A percentile compares a stretch with the other conserved stretches of the same genome.
Conservation (phyloP, 2,797 vertebrate species). For the Otus scops region DNA sequence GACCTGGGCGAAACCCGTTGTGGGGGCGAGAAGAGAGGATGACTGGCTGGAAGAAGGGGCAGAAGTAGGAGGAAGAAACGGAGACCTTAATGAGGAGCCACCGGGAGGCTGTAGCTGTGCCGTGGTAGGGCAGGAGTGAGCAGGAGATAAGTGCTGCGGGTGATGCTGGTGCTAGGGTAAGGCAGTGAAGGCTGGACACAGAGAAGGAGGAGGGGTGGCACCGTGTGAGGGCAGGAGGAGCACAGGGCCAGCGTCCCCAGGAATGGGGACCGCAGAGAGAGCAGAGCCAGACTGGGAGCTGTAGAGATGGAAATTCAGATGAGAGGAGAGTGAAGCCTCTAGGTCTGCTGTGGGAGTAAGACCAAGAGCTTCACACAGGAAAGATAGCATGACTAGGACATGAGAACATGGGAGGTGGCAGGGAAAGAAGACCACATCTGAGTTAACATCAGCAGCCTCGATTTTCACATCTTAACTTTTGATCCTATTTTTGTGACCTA, state of each 20-base stretch:
- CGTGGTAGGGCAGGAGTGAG: not conserved
- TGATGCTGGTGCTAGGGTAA: not conserved
- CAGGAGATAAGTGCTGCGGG: accelerated
- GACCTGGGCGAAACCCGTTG: not conserved
- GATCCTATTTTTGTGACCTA: constrained; percentile 17
- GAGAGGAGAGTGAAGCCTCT: not conserved
- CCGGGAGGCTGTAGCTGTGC: not conserved
- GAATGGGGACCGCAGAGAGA: not conserved
- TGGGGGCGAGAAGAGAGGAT: not conserved
- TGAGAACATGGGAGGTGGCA: not conserved
- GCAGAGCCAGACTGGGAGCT: not conserved
- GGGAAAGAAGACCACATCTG: not conserved
- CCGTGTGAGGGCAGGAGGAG: not conserved
- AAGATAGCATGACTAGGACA: not conserved
- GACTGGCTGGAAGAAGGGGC: not conserved
- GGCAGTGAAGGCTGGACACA: not conserved
- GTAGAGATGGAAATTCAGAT: not conserved
- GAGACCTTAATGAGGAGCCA: not conserved
- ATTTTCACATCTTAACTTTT: constrained; percentile 25
- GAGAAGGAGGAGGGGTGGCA: not conserved
- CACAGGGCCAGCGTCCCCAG: not conserved
- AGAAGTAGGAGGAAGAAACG: not conserved
- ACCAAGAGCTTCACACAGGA: not conserved
- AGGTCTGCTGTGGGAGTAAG: not conserved
- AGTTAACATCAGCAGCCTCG: not conserved